Evolutionary conservation across 23 tunicate species (phyloP).

Genomic region (Corella eumyota): DNA sequence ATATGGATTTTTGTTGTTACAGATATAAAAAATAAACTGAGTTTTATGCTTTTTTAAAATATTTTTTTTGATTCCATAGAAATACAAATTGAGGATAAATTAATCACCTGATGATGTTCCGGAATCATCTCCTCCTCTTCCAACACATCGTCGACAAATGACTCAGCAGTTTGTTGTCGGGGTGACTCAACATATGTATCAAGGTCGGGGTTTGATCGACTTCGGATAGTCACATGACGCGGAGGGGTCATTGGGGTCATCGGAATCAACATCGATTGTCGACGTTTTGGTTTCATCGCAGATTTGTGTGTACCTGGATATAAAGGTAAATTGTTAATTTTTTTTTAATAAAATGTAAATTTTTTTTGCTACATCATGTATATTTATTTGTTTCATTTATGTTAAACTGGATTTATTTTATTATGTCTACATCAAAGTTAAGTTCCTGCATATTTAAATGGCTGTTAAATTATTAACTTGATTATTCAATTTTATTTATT

Average conservation of each 20-base stretch:
- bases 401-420: no score
- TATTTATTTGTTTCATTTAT: no score
- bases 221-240: conserved; percentile 4
- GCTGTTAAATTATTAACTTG: no score
- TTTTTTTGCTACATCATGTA: not conserved
- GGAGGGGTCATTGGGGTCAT: conserved; percentile 21
- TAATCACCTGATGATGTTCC: conserved; percentile 57
- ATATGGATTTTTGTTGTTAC: no score
- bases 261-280: conserved; percentile 24
- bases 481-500: no score
- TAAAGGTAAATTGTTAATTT: not conserved
- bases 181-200: not conserved
- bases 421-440: not conserved
- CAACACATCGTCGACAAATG: not conserved
- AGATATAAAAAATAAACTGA: no score
- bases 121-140: conserved; percentile 50
- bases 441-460: no score
- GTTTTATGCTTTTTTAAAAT: no score
- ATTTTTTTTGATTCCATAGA: not conserved
- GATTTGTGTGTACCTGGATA: conserved; percentile 20
- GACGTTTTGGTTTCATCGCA: conserved; percentile 23
- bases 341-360: not conserved
- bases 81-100: not conserved
- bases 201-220: not conserved
- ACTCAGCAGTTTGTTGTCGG: not conserved